A percentile compares a stretch with the other conserved stretches of the same genome.
phyloP scores from a whole-genome alignment of 2,797 vertebrate species.

The Phataginus tricuspis region DNA sequence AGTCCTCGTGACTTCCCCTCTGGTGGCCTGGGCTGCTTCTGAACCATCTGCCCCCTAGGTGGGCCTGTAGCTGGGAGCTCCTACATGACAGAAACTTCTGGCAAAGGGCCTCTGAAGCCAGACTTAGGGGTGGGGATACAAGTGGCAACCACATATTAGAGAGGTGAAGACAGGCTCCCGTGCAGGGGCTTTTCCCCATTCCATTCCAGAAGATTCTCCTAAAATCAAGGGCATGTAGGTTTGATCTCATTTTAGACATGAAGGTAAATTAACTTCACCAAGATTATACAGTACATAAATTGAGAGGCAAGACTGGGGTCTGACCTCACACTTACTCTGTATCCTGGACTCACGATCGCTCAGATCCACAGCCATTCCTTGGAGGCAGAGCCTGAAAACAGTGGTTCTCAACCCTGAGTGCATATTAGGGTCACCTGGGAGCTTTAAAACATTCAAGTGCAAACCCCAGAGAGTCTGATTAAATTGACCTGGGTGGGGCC shows the following conservation, averaged over 20 bases:
- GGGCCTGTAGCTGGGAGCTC: not conserved
- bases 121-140: not conserved
- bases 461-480: not conserved
- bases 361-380: not conserved
- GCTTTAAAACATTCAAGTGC: not conserved
- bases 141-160: not conserved
- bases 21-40: not conserved
- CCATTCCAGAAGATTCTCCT: not conserved
- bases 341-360: not conserved
- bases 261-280: not conserved
- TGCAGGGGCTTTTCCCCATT: not conserved
- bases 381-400: not conserved
- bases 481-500: conserved; percentile 21
- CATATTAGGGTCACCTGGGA: not conserved
- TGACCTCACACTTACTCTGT: not conserved
- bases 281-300: not conserved
- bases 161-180: not conserved
- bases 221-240: not conserved
- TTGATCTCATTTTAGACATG: not conserved
- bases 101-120: not conserved
- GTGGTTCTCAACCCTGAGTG: not conserved
- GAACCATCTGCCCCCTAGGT: conserved; percentile 61
- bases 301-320: not conserved
- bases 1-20: conserved; percentile 40
- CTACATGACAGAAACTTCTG: not conserved